These are phyloP conservation scores for Rugalucina vietnamica DNA, from an alignment of 2,888 invertebrate genomes.

Conservation along the genomic window DNA sequence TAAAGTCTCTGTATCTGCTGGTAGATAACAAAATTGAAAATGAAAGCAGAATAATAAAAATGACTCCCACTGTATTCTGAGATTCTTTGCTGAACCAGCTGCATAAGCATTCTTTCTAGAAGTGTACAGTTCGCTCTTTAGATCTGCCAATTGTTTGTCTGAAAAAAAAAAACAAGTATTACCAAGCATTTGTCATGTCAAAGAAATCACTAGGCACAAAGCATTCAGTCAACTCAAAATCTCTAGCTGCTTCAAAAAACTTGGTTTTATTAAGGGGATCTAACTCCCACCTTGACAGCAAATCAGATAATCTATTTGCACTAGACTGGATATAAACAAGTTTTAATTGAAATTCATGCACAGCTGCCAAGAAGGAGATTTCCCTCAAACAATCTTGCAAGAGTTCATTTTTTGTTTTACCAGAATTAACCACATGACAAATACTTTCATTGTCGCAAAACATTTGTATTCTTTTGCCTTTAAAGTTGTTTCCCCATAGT, in stretches of 20 bases:
- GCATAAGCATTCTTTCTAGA: conserved; percentile 17
- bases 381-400: conserved; percentile 31
- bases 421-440: conserved; percentile 10
- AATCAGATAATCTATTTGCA: conserved; percentile 10
- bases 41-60: conserved; percentile 21
- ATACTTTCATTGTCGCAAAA: conserved; percentile 10
- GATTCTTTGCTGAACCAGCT: neutral
- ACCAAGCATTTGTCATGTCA: neutral
- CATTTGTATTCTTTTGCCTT: neutral
- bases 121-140: neutral
- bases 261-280: neutral
- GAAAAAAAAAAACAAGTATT: neutral
- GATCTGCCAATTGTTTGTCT: neutral
- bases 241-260: neutral
- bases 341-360: conserved; percentile 12
- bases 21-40: conserved; percentile 1
- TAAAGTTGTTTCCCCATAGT: conserved; percentile 9
- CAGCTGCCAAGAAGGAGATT: conserved; percentile 19
- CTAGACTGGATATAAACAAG: neutral
- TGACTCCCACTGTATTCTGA: conserved; percentile 12
- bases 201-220: neutral
- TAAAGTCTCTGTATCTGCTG: neutral
- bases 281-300: neutral
- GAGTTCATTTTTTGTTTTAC: conserved; percentile 9
- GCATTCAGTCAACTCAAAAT: neutral